phyloP scores from a whole-genome alignment of 1,140 invertebrate genomes.

The Hirudo medicinalis region DNA sequence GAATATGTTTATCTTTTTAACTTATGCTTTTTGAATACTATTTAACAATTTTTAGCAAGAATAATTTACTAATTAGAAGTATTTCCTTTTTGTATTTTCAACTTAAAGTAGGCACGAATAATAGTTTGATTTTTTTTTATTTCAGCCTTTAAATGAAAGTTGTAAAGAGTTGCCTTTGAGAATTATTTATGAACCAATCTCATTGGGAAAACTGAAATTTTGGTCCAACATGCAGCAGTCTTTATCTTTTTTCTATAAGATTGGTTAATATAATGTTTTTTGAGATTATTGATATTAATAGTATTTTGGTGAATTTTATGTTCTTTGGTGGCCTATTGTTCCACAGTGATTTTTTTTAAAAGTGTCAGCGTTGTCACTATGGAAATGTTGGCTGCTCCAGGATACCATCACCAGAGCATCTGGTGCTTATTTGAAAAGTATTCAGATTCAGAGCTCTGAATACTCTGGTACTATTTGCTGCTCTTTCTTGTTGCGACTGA shows the following conservation, averaged over 20 bases:
- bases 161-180: slow-evolving; percentile 33
- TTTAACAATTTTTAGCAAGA: neutral
- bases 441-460: too few species aligned
- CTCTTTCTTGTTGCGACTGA: too few species aligned
- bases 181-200: slow-evolving; percentile 42
- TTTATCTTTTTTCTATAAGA: slow-evolving; percentile 52
- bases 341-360: neutral
- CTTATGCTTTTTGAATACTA: too few species aligned
- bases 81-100: neutral
- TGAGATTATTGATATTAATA: too few species aligned
- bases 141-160: slow-evolving; percentile 32
- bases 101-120: neutral
- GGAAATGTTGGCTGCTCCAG: neutral
- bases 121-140: slow-evolving; percentile 20
- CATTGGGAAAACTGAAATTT: slow-evolving; percentile 49
- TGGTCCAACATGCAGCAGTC: slow-evolving; percentile 66
- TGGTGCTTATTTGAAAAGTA: too few species aligned
- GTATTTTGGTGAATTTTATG: too few species aligned
- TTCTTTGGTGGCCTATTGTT: too few species aligned
- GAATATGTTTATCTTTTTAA: too few species aligned
- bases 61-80: slow-evolving; percentile 9
- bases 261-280: slow-evolving; percentile 24
- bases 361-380: neutral
- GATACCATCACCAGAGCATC: too few species aligned
- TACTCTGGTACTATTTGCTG: too few species aligned